Conservation (phyloP, 2,888 invertebrate species). For the Anorthoa munda region DNA sequence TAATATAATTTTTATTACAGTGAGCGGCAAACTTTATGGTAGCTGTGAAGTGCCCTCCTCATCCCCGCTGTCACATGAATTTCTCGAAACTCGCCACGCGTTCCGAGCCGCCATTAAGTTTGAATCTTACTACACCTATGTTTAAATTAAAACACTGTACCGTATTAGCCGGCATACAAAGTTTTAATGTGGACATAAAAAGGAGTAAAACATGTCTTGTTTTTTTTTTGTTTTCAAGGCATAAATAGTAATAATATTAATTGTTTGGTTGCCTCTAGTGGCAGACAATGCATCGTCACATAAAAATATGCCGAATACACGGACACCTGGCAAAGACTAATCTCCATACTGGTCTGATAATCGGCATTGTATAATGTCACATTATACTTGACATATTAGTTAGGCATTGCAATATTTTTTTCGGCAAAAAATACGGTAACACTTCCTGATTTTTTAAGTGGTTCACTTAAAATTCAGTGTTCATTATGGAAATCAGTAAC, state of each 20-base stretch:
- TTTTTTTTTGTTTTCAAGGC: neutral
- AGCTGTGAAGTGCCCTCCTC: too few species aligned
- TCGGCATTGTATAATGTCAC: conserved; percentile 8
- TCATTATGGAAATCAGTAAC: conserved; percentile 8
- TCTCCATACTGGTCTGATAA: conserved; percentile 35
- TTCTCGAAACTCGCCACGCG: neutral
- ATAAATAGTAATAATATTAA: neutral
- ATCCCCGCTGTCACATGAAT: neutral
- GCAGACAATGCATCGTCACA: conserved; percentile 7
- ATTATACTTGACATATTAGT: neutral
- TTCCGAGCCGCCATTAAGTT: neutral
- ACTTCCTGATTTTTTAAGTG: neutral
- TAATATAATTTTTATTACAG: neutral
- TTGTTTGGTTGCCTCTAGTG: neutral
- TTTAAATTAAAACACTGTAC: neutral
- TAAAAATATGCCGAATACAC: conserved; percentile 13
- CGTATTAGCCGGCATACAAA: neutral
- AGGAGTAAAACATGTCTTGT: neutral
- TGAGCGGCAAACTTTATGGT: neutral
- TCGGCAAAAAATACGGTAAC: neutral
- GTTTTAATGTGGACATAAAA: conserved; percentile 9
- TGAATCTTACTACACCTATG: neutral
- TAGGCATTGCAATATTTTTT: neutral
- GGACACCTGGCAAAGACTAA: conserved; percentile 23
- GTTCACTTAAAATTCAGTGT: neutral